A percentile compares a stretch with the other conserved stretches of the same genome.
These are phyloP conservation scores for Sphinx pinastri DNA, from an alignment of 2,888 invertebrate genomes.

Conservation along the genomic window DNA sequence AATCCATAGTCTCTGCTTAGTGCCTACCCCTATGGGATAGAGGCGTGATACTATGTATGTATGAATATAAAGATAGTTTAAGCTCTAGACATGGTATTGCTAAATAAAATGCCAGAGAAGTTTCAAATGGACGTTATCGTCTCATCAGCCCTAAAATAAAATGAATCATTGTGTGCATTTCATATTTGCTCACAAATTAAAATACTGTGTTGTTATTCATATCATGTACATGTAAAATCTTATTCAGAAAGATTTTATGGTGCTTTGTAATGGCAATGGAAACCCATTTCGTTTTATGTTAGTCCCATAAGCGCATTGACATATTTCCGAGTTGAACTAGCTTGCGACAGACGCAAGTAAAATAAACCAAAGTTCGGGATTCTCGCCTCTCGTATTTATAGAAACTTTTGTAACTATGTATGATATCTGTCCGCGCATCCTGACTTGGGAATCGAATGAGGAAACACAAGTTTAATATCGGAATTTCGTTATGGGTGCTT, in stretches of 20 bases:
- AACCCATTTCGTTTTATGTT: constrained; percentile 9
- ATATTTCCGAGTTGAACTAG: not conserved
- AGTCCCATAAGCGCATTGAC: constrained; percentile 18
- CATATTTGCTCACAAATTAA: not conserved
- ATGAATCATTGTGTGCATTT: not conserved
- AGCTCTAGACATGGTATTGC: no score
- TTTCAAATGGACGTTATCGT: not conserved
- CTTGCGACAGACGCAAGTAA: constrained; percentile 11
- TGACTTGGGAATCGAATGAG: not conserved
- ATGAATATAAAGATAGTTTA: no score
- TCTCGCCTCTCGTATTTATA: not conserved
- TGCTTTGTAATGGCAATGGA: constrained; percentile 9
- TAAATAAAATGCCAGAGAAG: not conserved
- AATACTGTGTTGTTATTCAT: not conserved
- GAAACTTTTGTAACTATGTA: constrained; percentile 10
- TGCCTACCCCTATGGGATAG: no score
- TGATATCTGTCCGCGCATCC: not conserved
- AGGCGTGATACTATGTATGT: no score
- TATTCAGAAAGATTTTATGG: constrained; percentile 13
- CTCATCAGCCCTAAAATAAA: not conserved
- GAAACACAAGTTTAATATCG: not conserved
- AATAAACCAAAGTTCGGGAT: constrained; percentile 9
- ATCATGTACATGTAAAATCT: not conserved
- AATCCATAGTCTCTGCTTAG: no score
- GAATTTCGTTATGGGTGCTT: not conserved